Conservation (phyloP, 2,888 invertebrate genomes). For the Caenorhabditis sp. region DNA sequence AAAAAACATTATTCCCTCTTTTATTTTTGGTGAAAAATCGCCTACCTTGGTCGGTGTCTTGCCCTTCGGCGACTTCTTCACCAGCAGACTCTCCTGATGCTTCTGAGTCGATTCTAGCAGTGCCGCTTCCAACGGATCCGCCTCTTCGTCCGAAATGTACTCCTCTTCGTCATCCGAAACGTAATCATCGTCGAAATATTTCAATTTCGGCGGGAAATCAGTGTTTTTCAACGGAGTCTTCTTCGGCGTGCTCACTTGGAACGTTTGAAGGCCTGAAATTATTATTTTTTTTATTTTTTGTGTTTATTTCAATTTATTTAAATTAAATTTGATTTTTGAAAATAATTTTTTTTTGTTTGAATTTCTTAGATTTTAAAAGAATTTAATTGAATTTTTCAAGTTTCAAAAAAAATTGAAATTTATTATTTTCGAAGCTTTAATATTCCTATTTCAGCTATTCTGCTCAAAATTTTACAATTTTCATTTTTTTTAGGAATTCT, state of each 20-base stretch:
- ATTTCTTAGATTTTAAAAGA: background rate
- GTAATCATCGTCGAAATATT: background rate
- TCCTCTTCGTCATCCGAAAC: constrained; percentile 1
- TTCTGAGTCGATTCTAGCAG: constrained; percentile 36
- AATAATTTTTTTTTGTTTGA: background rate
- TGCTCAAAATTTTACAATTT: too few relatives aligned
- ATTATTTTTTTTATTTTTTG: too few relatives aligned
- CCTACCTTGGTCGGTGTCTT: constrained; percentile 16
- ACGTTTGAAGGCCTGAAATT: constrained; percentile 12
- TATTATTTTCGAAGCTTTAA: background rate
- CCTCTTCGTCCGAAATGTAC: constrained; percentile 37
- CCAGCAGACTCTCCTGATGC: constrained; percentile 22
- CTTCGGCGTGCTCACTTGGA: background rate
- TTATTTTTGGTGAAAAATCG: background rate
- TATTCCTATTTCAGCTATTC: too few relatives aligned
- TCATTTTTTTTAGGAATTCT: too few relatives aligned
- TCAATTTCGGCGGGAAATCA: background rate
- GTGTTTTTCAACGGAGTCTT: background rate
- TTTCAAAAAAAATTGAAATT: too few relatives aligned
- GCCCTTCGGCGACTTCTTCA: constrained; percentile 2
- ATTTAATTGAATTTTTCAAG: too few relatives aligned
- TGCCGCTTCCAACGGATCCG: constrained; percentile 47
- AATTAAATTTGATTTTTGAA: too few relatives aligned
- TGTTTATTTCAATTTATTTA: too few relatives aligned
- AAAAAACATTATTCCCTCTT: too few relatives aligned